phyloP scores from a whole-genome alignment of 2,888 invertebrate species.

The Machimus atricapillus region DNA sequence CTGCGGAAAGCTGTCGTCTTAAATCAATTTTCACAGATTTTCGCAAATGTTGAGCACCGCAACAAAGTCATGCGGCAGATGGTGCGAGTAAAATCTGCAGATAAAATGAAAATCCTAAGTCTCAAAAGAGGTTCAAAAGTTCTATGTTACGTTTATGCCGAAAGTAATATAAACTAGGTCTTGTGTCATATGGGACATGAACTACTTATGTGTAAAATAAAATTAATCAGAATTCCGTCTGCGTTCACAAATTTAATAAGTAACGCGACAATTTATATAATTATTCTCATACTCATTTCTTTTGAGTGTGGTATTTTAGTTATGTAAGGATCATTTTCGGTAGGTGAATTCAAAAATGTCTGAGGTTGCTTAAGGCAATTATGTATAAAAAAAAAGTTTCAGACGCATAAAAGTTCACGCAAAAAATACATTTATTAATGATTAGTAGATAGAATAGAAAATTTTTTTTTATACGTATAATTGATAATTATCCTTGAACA shows the following conservation, averaged over 20 bases:
- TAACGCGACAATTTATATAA: not conserved
- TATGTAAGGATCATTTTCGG: too few relatives aligned
- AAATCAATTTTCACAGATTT: not conserved
- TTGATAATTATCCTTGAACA: too few relatives aligned
- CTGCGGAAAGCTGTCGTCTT: not conserved
- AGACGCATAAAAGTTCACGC: too few relatives aligned
- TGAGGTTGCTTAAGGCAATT: too few relatives aligned
- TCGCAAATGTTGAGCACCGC: not conserved
- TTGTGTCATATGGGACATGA: not conserved
- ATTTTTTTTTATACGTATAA: too few relatives aligned
- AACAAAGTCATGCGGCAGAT: not conserved
- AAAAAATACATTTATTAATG: too few relatives aligned
- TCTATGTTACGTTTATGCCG: not conserved
- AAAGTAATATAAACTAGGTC: not conserved
- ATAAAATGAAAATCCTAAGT: not conserved
- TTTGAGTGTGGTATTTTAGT: not conserved
- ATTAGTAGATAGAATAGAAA: too few relatives aligned
- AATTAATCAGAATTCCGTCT: not conserved
- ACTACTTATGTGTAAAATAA: not conserved
- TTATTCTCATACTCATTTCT: not conserved
- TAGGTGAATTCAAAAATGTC: too few relatives aligned
- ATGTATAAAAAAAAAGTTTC: too few relatives aligned
- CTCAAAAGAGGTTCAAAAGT: not conserved
- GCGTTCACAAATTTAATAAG: not conserved
- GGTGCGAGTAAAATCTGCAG: not conserved